These are phyloP conservation scores for Neelides sp. DNA, from an alignment of 1,140 invertebrate genomes.

Conservation along the genomic window DNA sequence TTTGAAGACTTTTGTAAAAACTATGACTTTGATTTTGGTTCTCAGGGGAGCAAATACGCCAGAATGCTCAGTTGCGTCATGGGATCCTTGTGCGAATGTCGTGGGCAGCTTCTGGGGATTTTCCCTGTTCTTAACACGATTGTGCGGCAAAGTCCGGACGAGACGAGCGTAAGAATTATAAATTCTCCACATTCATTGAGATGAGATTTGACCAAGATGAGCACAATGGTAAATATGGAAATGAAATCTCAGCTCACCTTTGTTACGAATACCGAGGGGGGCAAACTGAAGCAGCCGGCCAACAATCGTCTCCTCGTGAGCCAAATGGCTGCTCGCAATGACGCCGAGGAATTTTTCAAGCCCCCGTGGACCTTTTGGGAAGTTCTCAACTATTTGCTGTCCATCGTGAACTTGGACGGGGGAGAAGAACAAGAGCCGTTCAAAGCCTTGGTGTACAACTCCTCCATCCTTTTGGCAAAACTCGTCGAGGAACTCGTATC, in stretches of 20 bases:
- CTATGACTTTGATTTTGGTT: not conserved
- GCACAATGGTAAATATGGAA: no score
- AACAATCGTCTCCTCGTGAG: conserved; percentile 27
- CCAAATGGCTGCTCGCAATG: conserved; percentile 25
- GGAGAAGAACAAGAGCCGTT: conserved; percentile 46
- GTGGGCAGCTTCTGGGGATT: conserved; percentile 51
- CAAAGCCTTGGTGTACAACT: conserved; percentile 60
- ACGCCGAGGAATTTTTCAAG: conserved; percentile 14
- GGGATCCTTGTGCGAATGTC: conserved; percentile 64
- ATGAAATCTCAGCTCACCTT: conserved; percentile 18
- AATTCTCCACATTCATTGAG: not conserved
- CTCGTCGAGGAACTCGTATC: conserved; percentile 79
- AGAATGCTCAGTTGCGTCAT: conserved; percentile 65
- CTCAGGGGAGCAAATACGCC: conserved; percentile 40
- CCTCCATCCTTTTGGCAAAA: conserved; percentile 69
- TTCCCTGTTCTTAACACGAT: conserved; percentile 26
- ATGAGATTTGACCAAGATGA: no score
- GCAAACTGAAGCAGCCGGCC: conserved; percentile 17
- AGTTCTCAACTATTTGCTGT: conserved; percentile 65
- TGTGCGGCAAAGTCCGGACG: conserved; percentile 19
- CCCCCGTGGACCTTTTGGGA: conserved; percentile 62
- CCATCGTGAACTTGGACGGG: conserved; percentile 66
- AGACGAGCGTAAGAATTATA: conserved; percentile 22
- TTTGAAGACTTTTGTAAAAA: not conserved
- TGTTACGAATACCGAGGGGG: conserved; percentile 28